Base-by-base conservation (phyloP, 2,113 vertebrate genomes). In the Calonectris borealis region DNA sequence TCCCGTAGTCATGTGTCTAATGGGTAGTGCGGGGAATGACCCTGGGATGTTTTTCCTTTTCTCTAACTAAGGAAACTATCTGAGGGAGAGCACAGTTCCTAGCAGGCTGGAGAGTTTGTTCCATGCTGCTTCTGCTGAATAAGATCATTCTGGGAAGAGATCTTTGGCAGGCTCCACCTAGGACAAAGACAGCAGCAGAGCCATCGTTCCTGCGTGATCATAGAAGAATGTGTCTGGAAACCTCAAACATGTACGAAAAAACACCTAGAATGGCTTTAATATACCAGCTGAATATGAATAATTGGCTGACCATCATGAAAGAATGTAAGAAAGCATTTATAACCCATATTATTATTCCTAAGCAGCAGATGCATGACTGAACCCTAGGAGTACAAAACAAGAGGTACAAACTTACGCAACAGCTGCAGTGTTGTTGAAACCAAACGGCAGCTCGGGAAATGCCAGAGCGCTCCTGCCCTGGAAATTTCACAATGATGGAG, bases 91-190 rank as follows among this genome's bases (percentile, higher is more conserved):
- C 40, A 44, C 29, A 40, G 46, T 93, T 94, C 94, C 96, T 83
- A 94, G 69, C 77, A 94, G 64, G 46, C 71, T 95, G 82, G 18
- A 85, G 91, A 91, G 38, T 86, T 94, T 95, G 87, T 87, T 97
- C 80, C 91, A 38, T 42, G 83, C 38, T 94, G 58, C 58, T 85
- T 82, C 54, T 78, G 57, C 25, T 65, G 86, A 94, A 52, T 76
- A 92, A 65, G 57, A 84, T 84, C 27, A 70, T 97, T 89, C 88
- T 85, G 93, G 93, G 93, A 97, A 97, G 77, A 87, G 81, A 65
- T 61, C 49, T 95, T 90, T 94, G 93, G 73, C 89, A 95, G 58
- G 19, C 38, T 93, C 54, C 54, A 32, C 34, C 72, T 70, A 38
- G 58, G 54, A 92, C 58, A 87, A 82, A 93, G 71, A 86, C 13